These are phyloP conservation scores for Dynastes tityus DNA, from an alignment of 2,888 invertebrate genomes.

Conservation along the genomic window DNA sequence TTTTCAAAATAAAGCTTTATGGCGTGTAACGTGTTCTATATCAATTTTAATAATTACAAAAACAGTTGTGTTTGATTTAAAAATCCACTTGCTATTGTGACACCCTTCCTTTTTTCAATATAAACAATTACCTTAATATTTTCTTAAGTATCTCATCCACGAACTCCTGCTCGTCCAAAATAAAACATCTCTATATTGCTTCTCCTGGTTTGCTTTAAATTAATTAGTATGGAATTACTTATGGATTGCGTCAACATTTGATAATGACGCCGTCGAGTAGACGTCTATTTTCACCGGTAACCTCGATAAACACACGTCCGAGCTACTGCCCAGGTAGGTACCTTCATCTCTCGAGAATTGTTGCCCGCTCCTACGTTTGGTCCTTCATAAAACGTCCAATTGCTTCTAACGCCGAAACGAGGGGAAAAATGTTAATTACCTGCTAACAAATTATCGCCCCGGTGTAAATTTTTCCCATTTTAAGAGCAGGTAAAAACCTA, in stretches of 20 bases:
- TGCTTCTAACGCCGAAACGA: background rate
- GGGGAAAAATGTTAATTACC: slow-evolving; percentile 47
- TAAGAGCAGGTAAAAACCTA: slow-evolving; percentile 44
- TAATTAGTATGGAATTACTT: slow-evolving; percentile 40
- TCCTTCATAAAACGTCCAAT: slow-evolving; percentile 7
- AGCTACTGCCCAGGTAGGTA: background rate
- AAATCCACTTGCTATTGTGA: no score
- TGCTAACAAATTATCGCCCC: slow-evolving; percentile 47
- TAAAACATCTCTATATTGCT: slow-evolving; percentile 34
- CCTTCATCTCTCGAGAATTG: slow-evolving; percentile 7
- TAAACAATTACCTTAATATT: background rate
- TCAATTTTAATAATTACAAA: no score
- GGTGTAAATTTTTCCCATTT: slow-evolving; percentile 48
- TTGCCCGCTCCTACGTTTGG: background rate
- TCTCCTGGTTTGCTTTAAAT: slow-evolving; percentile 35
- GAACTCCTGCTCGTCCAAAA: background rate
- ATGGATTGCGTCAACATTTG: slow-evolving; percentile 34
- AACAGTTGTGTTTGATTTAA: no score
- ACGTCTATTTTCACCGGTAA: slow-evolving; percentile 29
- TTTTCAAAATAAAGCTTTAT: no score
- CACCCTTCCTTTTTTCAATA: background rate
- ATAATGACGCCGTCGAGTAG: slow-evolving; percentile 38
- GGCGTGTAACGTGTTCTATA: no score
- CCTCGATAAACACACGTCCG: slow-evolving; percentile 17
- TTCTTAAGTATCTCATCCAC: background rate